These are phyloP conservation scores for Tangachromis dhanisi DNA, from an alignment of 2,113 vertebrate genomes.

Conservation along the genomic window DNA sequence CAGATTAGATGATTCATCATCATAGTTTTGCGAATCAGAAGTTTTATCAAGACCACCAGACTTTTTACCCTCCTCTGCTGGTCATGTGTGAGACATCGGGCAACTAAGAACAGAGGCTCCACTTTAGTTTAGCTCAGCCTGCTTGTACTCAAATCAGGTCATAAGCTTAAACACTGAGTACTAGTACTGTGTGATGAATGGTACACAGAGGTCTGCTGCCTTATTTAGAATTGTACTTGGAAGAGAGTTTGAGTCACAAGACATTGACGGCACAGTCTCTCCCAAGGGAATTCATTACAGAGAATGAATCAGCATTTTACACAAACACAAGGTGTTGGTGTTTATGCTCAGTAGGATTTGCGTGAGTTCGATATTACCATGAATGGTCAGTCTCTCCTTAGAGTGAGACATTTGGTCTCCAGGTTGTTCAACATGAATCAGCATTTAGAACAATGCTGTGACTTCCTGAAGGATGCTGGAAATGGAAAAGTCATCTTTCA, in stretches of 20 bases:
- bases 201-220: slow-evolving; percentile 9
- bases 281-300: slow-evolving; percentile 9
- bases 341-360: slow-evolving; percentile 4
- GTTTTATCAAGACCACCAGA: slow-evolving; percentile 22
- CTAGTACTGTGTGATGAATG: slow-evolving; percentile 9
- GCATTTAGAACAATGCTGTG: neutral
- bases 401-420: slow-evolving; percentile 36
- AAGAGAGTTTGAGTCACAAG: slow-evolving; percentile 47
- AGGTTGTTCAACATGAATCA: slow-evolving; percentile 52
- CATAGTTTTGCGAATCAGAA: slow-evolving; percentile 36
- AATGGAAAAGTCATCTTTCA: neutral
- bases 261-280: neutral
- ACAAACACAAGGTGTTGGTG: slow-evolving; percentile 16
- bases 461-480: neutral
- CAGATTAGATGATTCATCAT: slow-evolving; percentile 47
- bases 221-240: slow-evolving; percentile 52
- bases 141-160: neutral
- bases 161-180: slow-evolving; percentile 25
- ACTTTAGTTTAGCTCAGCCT: neutral
- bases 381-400: slow-evolving; percentile 46
- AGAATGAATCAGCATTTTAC: slow-evolving; percentile 49
- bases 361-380: slow-evolving; percentile 22
- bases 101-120: slow-evolving; percentile 23
- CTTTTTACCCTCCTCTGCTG: neutral
- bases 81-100: slow-evolving; percentile 45